phyloP scores from a whole-genome alignment of 2,797 vertebrate genomes.

The Nothura maculosa region DNA sequence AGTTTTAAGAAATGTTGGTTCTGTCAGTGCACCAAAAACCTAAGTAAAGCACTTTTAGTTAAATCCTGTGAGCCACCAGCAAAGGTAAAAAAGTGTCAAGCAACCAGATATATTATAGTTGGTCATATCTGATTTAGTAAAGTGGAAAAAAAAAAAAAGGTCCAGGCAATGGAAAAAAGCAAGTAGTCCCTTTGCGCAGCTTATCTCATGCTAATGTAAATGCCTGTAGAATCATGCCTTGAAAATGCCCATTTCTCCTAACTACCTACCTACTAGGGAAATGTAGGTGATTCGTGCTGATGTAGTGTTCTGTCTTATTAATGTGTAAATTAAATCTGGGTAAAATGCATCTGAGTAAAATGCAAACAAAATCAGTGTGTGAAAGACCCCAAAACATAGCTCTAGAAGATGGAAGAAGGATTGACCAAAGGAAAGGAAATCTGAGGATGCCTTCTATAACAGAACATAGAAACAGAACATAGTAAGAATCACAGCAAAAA shows the following conservation, averaged over 20 bases:
- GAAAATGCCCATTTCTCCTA: background rate
- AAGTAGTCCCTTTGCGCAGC: background rate
- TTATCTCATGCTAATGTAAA: background rate
- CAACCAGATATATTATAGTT: background rate
- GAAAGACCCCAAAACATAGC: background rate
- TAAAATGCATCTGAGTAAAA: background rate
- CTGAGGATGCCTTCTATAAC: background rate
- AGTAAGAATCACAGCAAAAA: background rate
- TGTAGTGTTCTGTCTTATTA: background rate
- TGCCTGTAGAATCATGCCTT: background rate
- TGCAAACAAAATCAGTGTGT: background rate
- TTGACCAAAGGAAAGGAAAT: background rate
- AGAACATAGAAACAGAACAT: too few species aligned
- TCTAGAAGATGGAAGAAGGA: background rate
- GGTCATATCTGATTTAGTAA: background rate
- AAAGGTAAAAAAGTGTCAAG: background rate
- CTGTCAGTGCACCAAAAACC: background rate
- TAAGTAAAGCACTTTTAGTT: background rate
- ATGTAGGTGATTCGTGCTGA: background rate
- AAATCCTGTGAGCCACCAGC: background rate
- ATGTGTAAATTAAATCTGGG: accelerated
- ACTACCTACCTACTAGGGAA: background rate
- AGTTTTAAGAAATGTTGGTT: background rate
- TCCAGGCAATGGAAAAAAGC: background rate
- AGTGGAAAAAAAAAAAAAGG: conserved; percentile 4